A percentile compares a stretch with the other conserved stretches of the same genome.
Conservation (phyloP, 2,797 vertebrate species). For the Mus spretus region DNA sequence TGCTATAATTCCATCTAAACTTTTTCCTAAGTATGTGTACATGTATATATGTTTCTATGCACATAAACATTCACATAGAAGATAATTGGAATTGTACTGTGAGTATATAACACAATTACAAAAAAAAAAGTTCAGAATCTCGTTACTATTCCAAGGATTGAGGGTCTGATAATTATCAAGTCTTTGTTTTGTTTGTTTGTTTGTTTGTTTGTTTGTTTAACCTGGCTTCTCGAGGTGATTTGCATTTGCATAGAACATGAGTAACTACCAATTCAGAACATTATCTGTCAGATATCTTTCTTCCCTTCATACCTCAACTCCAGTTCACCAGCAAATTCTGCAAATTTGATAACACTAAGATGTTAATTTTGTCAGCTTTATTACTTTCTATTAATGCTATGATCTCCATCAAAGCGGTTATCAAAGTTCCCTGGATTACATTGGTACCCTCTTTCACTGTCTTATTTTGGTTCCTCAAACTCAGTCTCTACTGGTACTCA, state of each 20-base stretch:
- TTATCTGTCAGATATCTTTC: neutral
- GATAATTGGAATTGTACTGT: neutral
- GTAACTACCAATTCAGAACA: neutral
- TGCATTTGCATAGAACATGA: neutral
- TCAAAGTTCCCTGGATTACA: neutral
- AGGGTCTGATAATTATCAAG: neutral
- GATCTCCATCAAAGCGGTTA: neutral
- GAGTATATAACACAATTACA: neutral
- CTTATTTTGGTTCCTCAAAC: neutral
- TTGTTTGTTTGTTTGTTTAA: neutral
- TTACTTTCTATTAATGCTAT: neutral
- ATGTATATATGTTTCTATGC: neutral
- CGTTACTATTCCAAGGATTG: neutral
- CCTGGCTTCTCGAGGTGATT: neutral
- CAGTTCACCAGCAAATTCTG: neutral
- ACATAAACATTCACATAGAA: neutral
- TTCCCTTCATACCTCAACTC: neutral
- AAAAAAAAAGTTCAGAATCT: neutral
- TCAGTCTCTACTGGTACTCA: too few species aligned
- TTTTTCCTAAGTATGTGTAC: neutral
- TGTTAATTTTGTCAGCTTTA: neutral
- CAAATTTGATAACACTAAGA: neutral
- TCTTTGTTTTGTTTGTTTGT: neutral
- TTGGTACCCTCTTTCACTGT: neutral
- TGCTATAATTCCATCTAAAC: constrained; percentile 4